These are phyloP conservation scores for Enteromius argenteus DNA, from an alignment of 2,797 vertebrate species.

Conservation along the genomic window DNA sequence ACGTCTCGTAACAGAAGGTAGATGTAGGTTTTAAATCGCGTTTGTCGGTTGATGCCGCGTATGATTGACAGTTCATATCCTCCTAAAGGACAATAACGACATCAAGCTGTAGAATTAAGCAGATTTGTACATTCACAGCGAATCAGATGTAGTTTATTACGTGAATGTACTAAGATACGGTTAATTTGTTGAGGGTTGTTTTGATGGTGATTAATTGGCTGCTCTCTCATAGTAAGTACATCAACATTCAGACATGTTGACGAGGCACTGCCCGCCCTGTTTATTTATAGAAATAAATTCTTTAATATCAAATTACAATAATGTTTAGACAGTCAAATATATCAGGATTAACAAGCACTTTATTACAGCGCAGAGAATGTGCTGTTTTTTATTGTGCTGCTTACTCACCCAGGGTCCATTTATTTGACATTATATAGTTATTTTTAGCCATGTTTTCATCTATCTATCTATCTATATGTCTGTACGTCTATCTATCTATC, in stretches of 20 bases:
- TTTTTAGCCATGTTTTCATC: not conserved
- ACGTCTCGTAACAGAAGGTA: not conserved
- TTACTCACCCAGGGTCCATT: not conserved
- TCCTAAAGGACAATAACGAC: not conserved
- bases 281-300: conserved; percentile 32
- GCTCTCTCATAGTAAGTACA: not conserved
- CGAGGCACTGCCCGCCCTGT: not conserved
- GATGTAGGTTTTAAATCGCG: conserved; percentile 52
- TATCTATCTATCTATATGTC: not conserved
- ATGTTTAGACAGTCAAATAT: not conserved
- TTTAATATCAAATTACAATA: conserved; percentile 19
- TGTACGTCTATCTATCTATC: not conserved
- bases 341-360: not conserved
- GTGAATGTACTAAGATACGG: not conserved
- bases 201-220: not conserved
- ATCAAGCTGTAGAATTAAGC: not conserved
- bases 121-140: not conserved
- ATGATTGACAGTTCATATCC: conserved; percentile 64
- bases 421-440: not conserved
- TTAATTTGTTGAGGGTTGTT: not conserved
- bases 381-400: not conserved
- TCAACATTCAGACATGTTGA: conserved; percentile 1
- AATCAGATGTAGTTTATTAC: not conserved
- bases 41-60: conserved; percentile 17
- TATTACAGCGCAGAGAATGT: not conserved